Conservation (phyloP, 2,113 vertebrate genomes). For the Esox niger region DNA sequence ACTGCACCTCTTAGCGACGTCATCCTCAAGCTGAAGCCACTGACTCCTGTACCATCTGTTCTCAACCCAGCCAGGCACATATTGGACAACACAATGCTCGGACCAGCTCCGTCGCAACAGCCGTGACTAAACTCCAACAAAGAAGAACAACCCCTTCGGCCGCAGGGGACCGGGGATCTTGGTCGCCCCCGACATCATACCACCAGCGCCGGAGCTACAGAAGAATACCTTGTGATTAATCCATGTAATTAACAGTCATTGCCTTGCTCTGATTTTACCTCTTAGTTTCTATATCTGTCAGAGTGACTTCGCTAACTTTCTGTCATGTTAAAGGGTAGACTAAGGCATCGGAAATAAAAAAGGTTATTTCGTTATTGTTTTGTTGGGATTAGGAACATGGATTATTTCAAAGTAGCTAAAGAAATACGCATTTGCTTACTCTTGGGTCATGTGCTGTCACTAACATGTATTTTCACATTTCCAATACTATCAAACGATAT, state of each 20-base stretch:
- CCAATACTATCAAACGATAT: no score
- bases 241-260: slow-evolving; percentile 33
- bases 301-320: no score
- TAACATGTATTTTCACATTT: no score
- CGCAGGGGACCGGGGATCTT: slow-evolving; percentile 22
- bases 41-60: slow-evolving; percentile 82
- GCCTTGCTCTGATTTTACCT: slow-evolving; percentile 13
- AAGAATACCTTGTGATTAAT: slow-evolving; percentile 35
- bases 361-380: no score
- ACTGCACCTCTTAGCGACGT: slow-evolving; percentile 72
- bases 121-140: slow-evolving; percentile 41
- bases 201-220: slow-evolving; percentile 16
- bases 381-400: no score
- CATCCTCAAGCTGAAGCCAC: slow-evolving; percentile 38
- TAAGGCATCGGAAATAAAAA: no score
- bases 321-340: no score
- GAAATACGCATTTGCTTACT: background rate
- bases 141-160: slow-evolving; percentile 28
- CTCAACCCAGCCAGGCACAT: slow-evolving; percentile 76
- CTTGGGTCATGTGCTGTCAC: no score
- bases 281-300: no score
- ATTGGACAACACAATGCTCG: slow-evolving; percentile 78
- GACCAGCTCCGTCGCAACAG: slow-evolving; percentile 78
- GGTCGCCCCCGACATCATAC: slow-evolving; percentile 17
- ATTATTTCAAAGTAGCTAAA: background rate